A percentile compares a stretch with the other conserved stretches of the same genome.
phyloP scores from a whole-genome alignment of 2,888 invertebrate genomes.

The Ennomos fuscantarius region DNA sequence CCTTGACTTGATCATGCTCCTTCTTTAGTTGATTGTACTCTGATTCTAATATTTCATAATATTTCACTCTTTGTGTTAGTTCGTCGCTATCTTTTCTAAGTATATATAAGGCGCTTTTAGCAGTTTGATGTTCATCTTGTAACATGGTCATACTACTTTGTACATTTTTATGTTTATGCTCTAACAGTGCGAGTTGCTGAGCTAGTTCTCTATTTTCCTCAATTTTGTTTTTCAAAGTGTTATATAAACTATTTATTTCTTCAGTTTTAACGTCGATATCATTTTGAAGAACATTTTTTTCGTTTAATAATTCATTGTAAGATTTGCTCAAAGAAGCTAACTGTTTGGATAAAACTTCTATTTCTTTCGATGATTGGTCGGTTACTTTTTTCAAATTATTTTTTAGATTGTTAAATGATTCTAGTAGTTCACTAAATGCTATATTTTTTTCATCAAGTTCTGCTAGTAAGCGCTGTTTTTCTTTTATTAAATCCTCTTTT shows the following conservation, averaged over 20 bases:
- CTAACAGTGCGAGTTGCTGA: conserved; percentile 49
- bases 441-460: conserved; percentile 49
- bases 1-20: conserved; percentile 46
- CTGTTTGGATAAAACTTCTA: conserved; percentile 46
- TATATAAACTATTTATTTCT: conserved; percentile 53
- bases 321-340: conserved; percentile 44
- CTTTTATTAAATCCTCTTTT: conserved; percentile 50
- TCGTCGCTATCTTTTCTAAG: conserved; percentile 59
- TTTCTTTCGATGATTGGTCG: conserved; percentile 39
- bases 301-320: conserved; percentile 45
- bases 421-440: conserved; percentile 40
- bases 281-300: conserved; percentile 51
- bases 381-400: conserved; percentile 14
- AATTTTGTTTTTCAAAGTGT: conserved; percentile 55
- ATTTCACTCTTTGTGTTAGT: conserved; percentile 54
- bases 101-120: conserved; percentile 47
- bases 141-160: conserved; percentile 49
- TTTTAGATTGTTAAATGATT: conserved; percentile 27
- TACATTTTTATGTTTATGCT: conserved; percentile 44
- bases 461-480: conserved; percentile 52
- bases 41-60: conserved; percentile 54
- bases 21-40: conserved; percentile 55
- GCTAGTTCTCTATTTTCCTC: conserved; percentile 58
- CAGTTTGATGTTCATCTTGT: conserved; percentile 54
- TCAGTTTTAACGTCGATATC: conserved; percentile 53